Base-by-base conservation (phyloP, 2,797 vertebrate genomes). In the Galago senegalensis region DNA sequence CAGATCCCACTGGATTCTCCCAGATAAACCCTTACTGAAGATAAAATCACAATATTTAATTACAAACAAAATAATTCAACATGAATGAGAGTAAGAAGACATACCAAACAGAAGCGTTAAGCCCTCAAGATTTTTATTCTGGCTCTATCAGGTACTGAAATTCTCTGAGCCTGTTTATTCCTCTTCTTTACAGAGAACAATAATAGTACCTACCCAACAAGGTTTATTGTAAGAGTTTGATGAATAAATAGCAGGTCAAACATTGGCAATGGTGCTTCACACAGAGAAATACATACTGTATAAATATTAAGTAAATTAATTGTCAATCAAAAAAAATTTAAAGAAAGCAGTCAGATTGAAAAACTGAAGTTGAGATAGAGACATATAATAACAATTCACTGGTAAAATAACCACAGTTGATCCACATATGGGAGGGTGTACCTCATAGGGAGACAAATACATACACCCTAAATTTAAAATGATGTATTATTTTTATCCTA, bases 1-100 rank as follows among this genome's bases (percentile, higher is more conserved):
- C 17, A 49, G 7, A 13, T 75, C 7, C 21, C 5, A 17, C 9
- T 92, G 21, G 14, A 88, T 92, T 85, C 27, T 84, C 9, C 16
- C 14, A 93, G 72, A 69, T 90, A 91, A 96, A 93, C 94, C 43
- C 40, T 93, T 80, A 63, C 63, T 43, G 13, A 83, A 80, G 25
- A 77, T 69, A 20, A 58, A 37, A 9, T 91, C n/a, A 80, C 21
- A 67, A 34, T 76, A 76, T 87, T 95, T 83, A 83, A 89, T 95
- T 76, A 91, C 58, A 95, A 95, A 73, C 49, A 73, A 65, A 88
- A 37, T 84, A 87, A 83, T 49, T 83, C 5, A 65, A 67, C 14
- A 65, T 4, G n/a, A 75, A 3, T 29, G 16, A 83, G 12, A 81
- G 13, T 76, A 27, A 69, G 37, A 37, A 46, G n/a, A 46, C n/a